Percentiles rank a stretch among this genome's conserved stretches.
These are phyloP conservation scores for Siniperca knerii DNA, from an alignment of 2,113 vertebrate genomes.

Conservation along the genomic window DNA sequence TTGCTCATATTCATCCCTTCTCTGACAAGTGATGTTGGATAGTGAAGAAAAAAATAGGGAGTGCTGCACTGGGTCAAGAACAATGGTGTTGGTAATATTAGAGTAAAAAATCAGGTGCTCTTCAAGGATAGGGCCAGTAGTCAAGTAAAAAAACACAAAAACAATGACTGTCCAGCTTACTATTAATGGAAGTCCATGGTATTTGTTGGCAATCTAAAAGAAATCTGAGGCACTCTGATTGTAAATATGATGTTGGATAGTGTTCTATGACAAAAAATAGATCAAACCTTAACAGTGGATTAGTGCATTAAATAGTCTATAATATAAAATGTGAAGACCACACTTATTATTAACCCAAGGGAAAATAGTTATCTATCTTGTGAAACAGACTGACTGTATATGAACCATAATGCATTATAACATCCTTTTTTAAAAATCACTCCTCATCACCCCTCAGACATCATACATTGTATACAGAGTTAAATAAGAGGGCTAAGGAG, in stretches of 20 bases:
- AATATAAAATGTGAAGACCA: not conserved
- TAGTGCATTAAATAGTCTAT: too few relatives aligned
- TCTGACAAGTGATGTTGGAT: not conserved
- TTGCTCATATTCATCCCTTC: not conserved
- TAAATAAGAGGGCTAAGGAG: slow-evolving; percentile 21
- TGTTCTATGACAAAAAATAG: not conserved
- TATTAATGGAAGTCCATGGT: too few relatives aligned
- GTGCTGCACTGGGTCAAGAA: too few relatives aligned
- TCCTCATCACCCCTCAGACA: slow-evolving; percentile 4
- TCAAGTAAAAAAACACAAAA: too few relatives aligned
- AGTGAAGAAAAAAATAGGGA: not conserved
- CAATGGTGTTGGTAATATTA: too few relatives aligned
- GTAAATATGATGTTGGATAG: not conserved
- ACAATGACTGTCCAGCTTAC: too few relatives aligned
- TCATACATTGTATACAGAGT: not conserved
- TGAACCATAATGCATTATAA: not conserved
- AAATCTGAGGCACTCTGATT: too few relatives aligned
- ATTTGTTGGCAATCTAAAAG: too few relatives aligned
- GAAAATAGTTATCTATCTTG: not conserved
- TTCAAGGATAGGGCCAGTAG: too few relatives aligned
- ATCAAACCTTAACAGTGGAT: not conserved
- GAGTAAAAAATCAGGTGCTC: too few relatives aligned
- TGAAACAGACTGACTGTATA: not conserved
- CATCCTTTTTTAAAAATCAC: not conserved
- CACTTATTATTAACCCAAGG: not conserved